These are phyloP conservation scores for Hyphantria cunea DNA, from an alignment of 1,140 invertebrate species.

Conservation along the genomic window DNA sequence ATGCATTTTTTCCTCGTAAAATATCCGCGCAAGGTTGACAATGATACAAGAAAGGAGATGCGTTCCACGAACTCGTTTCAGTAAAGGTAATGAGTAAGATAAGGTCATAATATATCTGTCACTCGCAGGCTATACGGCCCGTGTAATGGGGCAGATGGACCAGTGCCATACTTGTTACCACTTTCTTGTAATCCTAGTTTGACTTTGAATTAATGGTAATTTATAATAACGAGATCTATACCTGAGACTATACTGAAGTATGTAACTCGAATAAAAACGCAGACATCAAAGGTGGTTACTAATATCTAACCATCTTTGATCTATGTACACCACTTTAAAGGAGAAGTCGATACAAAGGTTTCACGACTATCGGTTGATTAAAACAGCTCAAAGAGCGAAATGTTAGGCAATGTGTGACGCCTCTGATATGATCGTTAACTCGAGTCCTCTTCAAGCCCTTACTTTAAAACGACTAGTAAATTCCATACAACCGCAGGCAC, in stretches of 20 bases:
- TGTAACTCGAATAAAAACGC: too few relatives aligned
- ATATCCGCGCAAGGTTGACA: slow-evolving; percentile 35
- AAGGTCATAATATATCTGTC: slow-evolving; percentile 35
- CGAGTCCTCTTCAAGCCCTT: not conserved
- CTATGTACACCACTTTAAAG: too few relatives aligned
- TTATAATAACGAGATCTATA: not conserved
- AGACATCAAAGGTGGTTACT: too few relatives aligned
- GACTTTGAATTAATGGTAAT: not conserved
- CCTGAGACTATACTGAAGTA: too few relatives aligned
- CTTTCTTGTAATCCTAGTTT: not conserved
- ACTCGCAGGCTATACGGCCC: slow-evolving; percentile 20
- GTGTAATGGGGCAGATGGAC: slow-evolving; percentile 23
- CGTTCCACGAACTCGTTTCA: slow-evolving; percentile 27
- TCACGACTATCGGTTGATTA: not conserved
- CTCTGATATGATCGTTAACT: not conserved
- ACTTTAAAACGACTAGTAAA: not conserved
- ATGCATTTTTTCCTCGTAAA: slow-evolving; percentile 38
- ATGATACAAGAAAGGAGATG: slow-evolving; percentile 31
- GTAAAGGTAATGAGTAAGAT: slow-evolving; percentile 34
- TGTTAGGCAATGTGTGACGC: not conserved
- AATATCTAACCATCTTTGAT: too few relatives aligned
- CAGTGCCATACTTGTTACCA: slow-evolving; percentile 18
- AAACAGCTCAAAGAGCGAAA: not conserved
- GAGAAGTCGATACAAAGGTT: not conserved
- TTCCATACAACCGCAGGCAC: not conserved